Conservation (phyloP, 1,140 invertebrate species). For the Dufourea novaeangliae region DNA sequence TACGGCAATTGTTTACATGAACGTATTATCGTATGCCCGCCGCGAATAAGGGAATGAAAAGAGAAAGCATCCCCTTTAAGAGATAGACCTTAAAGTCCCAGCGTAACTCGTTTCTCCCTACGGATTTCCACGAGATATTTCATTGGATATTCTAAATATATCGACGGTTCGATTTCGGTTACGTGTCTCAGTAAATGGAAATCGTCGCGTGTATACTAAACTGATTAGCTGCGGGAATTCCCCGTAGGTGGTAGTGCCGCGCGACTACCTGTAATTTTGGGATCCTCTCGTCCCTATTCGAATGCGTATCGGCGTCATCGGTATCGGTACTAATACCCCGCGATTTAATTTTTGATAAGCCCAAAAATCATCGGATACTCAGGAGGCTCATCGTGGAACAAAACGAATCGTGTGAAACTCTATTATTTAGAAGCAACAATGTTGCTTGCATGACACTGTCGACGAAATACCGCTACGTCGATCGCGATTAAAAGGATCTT, state of each 20-base stretch:
- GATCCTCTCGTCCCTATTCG: constrained; percentile 17
- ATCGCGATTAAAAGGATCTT: not conserved
- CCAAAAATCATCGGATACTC: not conserved
- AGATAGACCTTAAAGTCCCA: constrained; percentile 67
- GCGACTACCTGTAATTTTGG: constrained; percentile 24
- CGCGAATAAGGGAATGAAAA: not conserved
- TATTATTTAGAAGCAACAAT: too few relatives aligned
- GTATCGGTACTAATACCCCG: constrained; percentile 1
- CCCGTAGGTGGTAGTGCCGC: not conserved
- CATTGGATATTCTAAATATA: constrained; percentile 55
- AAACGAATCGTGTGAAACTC: not conserved
- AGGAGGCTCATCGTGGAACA: not conserved
- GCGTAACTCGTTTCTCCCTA: constrained; percentile 31
- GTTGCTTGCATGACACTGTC: too few relatives aligned
- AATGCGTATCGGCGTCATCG: constrained; percentile 22
- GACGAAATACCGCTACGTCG: too few relatives aligned
- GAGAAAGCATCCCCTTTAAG: constrained; percentile 66
- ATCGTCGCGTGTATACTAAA: constrained; percentile 10
- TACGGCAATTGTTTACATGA: not conserved
- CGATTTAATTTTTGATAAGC: constrained; percentile 53
- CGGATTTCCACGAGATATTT: constrained; percentile 41
- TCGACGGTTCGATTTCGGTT: constrained; percentile 15
- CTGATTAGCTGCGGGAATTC: constrained; percentile 16
- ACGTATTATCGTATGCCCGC: constrained; percentile 2
- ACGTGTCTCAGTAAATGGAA: constrained; percentile 16